Conservation (phyloP, 2,113 vertebrate species). For the Halichoerus grypus region DNA sequence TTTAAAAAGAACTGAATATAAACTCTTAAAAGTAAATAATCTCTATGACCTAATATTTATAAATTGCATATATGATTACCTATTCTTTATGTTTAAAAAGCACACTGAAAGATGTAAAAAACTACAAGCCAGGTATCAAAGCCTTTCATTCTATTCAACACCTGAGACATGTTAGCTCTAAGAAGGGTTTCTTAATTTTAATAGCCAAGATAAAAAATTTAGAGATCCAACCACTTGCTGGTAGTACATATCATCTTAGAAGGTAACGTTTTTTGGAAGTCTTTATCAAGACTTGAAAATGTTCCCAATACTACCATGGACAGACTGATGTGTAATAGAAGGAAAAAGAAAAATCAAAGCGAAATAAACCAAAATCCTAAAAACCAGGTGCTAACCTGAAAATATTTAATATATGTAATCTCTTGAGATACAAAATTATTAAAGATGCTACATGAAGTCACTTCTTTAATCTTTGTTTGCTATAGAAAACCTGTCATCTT, state of each 20-base stretch:
- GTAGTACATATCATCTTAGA: neutral
- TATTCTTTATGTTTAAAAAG: neutral
- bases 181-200: neutral
- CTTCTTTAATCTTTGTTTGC: neutral
- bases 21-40: slow-evolving; percentile 17
- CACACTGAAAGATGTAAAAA: neutral
- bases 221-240: neutral
- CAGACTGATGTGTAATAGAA: neutral
- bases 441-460: neutral
- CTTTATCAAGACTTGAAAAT: slow-evolving; percentile 5
- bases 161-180: neutral
- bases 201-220: neutral
- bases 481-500: neutral
- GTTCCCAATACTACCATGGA: neutral
- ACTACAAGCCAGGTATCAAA: neutral
- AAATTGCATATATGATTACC: neutral
- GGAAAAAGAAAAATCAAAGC: neutral
- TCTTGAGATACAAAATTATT: neutral
- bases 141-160: slow-evolving; percentile 15
- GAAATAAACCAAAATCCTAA: neutral
- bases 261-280: slow-evolving; percentile 34
- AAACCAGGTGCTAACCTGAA: neutral
- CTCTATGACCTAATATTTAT: neutral
- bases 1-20: neutral
- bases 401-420: neutral